Percentiles rank a stretch among this genome's conserved stretches.
Conservation (phyloP, 2,797 vertebrate genomes). For the Tinamus major region DNA sequence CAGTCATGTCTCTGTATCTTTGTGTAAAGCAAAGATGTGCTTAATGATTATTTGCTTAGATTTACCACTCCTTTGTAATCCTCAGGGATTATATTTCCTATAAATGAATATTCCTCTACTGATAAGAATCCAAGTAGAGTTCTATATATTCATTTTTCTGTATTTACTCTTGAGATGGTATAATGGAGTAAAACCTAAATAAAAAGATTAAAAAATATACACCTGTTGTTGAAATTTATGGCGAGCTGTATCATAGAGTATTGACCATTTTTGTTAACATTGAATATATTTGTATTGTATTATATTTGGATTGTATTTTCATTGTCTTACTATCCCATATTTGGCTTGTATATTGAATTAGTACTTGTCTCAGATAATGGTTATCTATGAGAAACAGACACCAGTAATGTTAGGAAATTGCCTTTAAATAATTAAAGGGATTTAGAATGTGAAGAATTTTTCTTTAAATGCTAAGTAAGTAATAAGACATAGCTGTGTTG, state of each 20-base stretch:
- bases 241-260: background rate
- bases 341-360: background rate
- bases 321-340: background rate
- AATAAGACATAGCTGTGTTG: background rate
- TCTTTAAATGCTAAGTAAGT: background rate
- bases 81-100: background rate
- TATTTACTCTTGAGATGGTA: background rate
- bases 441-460: background rate
- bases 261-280: background rate
- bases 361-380: background rate
- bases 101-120: background rate
- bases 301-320: background rate
- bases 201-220: background rate
- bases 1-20: background rate
- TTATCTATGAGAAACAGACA: background rate
- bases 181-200: background rate
- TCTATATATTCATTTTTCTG: background rate
- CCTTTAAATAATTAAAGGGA: background rate
- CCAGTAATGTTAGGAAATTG: background rate
- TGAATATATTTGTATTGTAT: background rate
- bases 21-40: background rate
- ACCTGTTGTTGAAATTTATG: background rate
- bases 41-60: background rate
- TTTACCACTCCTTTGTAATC: background rate
- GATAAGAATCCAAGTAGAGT: background rate